These are phyloP conservation scores for Caenorhabditis uteleia DNA, from an alignment of 2,888 invertebrate genomes.

Conservation along the genomic window DNA sequence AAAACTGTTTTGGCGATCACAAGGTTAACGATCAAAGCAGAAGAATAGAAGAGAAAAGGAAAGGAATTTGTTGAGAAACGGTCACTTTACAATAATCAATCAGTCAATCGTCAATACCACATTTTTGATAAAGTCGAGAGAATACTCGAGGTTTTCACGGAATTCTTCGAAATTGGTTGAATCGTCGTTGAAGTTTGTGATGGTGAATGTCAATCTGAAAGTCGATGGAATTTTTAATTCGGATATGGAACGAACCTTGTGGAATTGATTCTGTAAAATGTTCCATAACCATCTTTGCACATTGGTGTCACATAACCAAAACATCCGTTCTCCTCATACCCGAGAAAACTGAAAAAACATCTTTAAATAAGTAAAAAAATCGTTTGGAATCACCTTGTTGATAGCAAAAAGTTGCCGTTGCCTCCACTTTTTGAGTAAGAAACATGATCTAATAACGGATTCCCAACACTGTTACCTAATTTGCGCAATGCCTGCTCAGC, in stretches of 20 bases:
- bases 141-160: slow-evolving; percentile 32
- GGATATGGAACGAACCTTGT: slow-evolving; percentile 10
- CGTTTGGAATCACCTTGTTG: slow-evolving; percentile 32
- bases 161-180: slow-evolving; percentile 27
- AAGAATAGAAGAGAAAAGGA: slow-evolving; percentile 5
- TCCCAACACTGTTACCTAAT: slow-evolving; percentile 1
- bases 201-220: slow-evolving; percentile 41
- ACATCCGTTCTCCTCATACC: slow-evolving; percentile 60
- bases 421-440: slow-evolving; percentile 31
- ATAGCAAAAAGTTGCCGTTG: slow-evolving; percentile 39
- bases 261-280: slow-evolving; percentile 75
- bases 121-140: slow-evolving; percentile 33
- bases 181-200: slow-evolving; percentile 25
- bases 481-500: slow-evolving; percentile 8
- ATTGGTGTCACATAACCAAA: slow-evolving; percentile 76
- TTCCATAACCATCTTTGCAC: slow-evolving; percentile 76
- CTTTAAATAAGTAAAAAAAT: background rate
- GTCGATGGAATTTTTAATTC: background rate
- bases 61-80: background rate
- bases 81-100: background rate
- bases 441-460: slow-evolving; percentile 21
- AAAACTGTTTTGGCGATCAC: background rate
- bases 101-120: slow-evolving; percentile 7
- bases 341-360: slow-evolving; percentile 39
- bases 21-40: background rate